Percentiles rank a stretch among this genome's conserved stretches.
Conservation (phyloP, 2,888 invertebrate species). For the Luperina testacea region DNA sequence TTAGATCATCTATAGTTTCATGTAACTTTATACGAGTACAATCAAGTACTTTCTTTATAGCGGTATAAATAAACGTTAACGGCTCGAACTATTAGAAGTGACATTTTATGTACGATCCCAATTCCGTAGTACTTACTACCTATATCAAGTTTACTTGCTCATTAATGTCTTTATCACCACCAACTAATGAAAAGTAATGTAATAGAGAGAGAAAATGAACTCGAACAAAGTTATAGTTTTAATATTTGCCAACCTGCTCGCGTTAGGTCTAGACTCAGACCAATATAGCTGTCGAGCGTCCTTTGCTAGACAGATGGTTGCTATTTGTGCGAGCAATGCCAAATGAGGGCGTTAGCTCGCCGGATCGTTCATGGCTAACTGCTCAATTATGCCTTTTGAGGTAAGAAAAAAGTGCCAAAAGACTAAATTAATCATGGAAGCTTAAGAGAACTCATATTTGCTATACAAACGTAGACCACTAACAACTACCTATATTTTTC, state of each 20-base stretch:
- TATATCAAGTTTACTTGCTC: conserved; percentile 50
- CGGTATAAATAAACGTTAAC: conserved; percentile 56
- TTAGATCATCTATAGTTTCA: conserved; percentile 46
- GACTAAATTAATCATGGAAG: conserved; percentile 4
- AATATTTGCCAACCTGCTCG: conserved; percentile 51
- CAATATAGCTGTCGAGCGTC: conserved; percentile 62
- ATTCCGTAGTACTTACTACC: conserved; percentile 43
- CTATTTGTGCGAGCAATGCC: conserved; percentile 70
- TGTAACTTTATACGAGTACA: conserved; percentile 48
- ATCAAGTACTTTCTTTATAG: conserved; percentile 50
- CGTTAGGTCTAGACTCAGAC: conserved; percentile 50
- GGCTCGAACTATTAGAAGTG: conserved; percentile 49
- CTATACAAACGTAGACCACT: neutral
- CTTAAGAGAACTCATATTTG: neutral
- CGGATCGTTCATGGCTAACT: conserved; percentile 63
- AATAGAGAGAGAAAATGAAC: conserved; percentile 11
- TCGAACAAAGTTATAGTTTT: conserved; percentile 35
- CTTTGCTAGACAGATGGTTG: conserved; percentile 67
- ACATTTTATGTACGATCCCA: conserved; percentile 59
- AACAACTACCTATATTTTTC: neutral
- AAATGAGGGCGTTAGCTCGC: conserved; percentile 70
- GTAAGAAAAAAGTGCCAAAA: conserved; percentile 15
- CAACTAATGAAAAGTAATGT: conserved; percentile 23
- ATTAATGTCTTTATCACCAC: conserved; percentile 47
- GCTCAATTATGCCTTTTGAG: conserved; percentile 46